Evolutionary conservation across 2,888 invertebrate species (phyloP), one percentile per base, ranked within the genome.

Genomic region (Standfussiana lucernea): DNA sequence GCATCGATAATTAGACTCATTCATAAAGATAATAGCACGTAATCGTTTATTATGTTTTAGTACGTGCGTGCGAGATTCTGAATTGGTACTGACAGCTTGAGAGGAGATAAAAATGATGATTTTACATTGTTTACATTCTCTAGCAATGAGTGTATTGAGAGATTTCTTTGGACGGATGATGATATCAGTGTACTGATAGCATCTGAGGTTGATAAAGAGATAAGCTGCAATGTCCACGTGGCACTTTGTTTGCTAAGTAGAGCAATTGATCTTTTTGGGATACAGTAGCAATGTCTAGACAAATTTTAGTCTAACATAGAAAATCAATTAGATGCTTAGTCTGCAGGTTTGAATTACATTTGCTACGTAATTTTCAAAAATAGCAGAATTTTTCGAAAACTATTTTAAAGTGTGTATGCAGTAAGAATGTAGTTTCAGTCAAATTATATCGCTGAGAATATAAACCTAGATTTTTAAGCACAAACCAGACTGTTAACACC

Each of bases 1-100:
- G 86, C 88, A 87, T 83, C 81, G 76, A 79, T 87, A 89, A 87
- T 83, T 70, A 83, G 42, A 65, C 75, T 87, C 84, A 85, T 87
- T 83, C 80, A 87, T 81, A 76, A 70, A 72, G 82, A 88, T 87
- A 86, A 80, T 50, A 73, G 28, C 69, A 83, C 72, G 83, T 88
- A 80, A 85, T 86, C 74, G 71, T 77, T 77, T 59, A 71, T 81
- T 71, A 86, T 72, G 72, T 70, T 77, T 59, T 69, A 18, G 64
- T 64, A 66, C 24, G 66, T 76, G 77, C 62, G 75, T 77, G 71
- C 32, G 35, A n/a, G 45, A 75, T 64, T 69, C 45, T 47, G 32
- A 71, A 70, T 66, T 66, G 53, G 10, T 76, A 47, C 61, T 42
- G 64, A 56, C 42, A 42, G 37, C 70, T 79, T 64, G 2, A 66